These are phyloP conservation scores for Antechinus flavipes DNA, from an alignment of 2,113 vertebrate species.

Conservation along the genomic window DNA sequence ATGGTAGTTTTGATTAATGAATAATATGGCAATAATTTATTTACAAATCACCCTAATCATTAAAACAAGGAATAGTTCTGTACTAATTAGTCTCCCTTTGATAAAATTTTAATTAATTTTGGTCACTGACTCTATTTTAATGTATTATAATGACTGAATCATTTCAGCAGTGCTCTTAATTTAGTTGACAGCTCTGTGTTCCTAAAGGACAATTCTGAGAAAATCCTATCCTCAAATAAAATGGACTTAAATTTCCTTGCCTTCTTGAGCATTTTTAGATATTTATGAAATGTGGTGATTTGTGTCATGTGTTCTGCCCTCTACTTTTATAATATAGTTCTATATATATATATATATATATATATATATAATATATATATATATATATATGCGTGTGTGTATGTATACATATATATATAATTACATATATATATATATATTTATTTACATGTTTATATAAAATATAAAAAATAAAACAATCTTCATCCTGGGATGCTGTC, in stretches of 20 bases:
- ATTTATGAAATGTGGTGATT: conserved; percentile 20
- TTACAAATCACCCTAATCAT: neutral
- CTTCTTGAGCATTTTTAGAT: conserved; percentile 28
- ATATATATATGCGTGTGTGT: no score
- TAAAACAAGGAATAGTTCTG: neutral
- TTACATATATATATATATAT: no score
- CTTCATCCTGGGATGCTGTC: conserved; percentile 20
- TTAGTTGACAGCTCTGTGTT: conserved; percentile 29
- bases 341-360: neutral
- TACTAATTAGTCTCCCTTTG: neutral
- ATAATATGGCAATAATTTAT: neutral
- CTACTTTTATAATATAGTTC: conserved; percentile 22
- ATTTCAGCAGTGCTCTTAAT: conserved; percentile 33
- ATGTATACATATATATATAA: no score
- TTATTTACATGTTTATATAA: no score
- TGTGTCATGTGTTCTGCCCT: conserved; percentile 38
- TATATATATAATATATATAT: no score
- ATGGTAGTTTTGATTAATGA: neutral
- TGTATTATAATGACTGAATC: conserved; percentile 29
- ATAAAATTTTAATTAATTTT: conserved; percentile 33
- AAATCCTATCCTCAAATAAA: neutral
- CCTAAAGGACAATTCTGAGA: conserved; percentile 30
- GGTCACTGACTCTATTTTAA: conserved; percentile 42
- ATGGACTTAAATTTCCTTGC: conserved; percentile 21
- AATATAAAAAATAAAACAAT: conserved; percentile 12